Base-by-base conservation (phyloP, 2,113 vertebrate genomes). In the Romanogobio albipinnatus region DNA sequence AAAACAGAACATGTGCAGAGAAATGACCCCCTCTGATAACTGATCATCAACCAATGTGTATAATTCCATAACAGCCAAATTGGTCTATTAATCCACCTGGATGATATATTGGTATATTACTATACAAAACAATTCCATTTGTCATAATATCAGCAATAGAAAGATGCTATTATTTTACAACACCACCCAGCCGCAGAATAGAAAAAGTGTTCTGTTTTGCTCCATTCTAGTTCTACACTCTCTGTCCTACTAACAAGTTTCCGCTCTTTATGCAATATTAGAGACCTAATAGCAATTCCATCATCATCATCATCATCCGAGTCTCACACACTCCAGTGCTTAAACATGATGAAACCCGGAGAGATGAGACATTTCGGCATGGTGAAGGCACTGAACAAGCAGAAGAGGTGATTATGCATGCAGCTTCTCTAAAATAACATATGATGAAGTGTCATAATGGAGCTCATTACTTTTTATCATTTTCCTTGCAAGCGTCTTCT, bases 291-390 rank as follows among this genome's bases (percentile, higher is more conserved):
- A 80, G 58, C 77, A 64, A 47, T 64, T 47, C 77, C 68, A 43
- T 70, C 66, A 70, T 43, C 58, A 79, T 43, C 58, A 79, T 79
- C 59, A 80, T 80, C 59, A 78, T 61, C 53, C 2, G 58, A 47
- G 36, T 17, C n/a, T 80, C 58, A 80, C 56, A 62, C 36, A 79
- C 77, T 26, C 29, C 58, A 80, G 53, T 78, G 76, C 76, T 43
- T 77, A 59, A 59, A 77, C 26, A 59, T 39, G 26, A 59, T 77
- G 53, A 77, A 76, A 26, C 39, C 58, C 39, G 3, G n/a, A 62
- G 58, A 79, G 76, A 79, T 58, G 76, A 77, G 17, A 59, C 53
- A 43, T 39, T 77, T 78, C 33, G 4, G 76, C 36, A 59, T 6
- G 22, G 33, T 70, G 36, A 8, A 47, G 58, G 39, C 58, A 80